phyloP scores from a whole-genome alignment of 2,113 vertebrate species.

The Pedetes capensis region DNA sequence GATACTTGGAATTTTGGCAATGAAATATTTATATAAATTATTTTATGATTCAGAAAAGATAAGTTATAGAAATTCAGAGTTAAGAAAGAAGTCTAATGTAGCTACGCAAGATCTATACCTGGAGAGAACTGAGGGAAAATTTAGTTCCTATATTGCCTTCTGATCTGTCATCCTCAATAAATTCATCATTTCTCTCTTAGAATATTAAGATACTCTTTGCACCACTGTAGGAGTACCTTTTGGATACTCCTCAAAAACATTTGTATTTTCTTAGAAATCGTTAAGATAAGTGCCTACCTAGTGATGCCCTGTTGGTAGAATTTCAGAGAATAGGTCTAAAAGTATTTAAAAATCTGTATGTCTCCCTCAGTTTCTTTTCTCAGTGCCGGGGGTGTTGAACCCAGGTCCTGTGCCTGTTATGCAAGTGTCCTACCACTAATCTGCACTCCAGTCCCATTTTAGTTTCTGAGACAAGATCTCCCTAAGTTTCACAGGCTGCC shows the following conservation, averaged over 20 bases:
- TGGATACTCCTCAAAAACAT: not conserved
- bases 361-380: too few relatives aligned
- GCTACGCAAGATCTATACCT: not conserved
- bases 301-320: not conserved
- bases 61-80: not conserved
- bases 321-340: not conserved
- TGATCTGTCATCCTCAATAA: not conserved
- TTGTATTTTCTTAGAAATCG: conserved; percentile 12
- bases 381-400: too few relatives aligned
- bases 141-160: not conserved
- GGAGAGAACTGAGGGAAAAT: not conserved
- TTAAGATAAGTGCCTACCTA: not conserved
- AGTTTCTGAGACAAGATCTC: too few relatives aligned
- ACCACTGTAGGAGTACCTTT: not conserved
- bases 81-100: not conserved
- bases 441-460: too few relatives aligned
- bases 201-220: not conserved
- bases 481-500: too few relatives aligned
- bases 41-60: too few relatives aligned
- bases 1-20: not conserved
- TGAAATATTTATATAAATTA: not conserved
- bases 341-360: not conserved
- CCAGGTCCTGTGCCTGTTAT: too few relatives aligned
- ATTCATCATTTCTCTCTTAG: not conserved
- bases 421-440: too few relatives aligned